Evolutionary conservation across 2,888 invertebrate genomes (phyloP).

Genomic region (Microplitis manilae): DNA sequence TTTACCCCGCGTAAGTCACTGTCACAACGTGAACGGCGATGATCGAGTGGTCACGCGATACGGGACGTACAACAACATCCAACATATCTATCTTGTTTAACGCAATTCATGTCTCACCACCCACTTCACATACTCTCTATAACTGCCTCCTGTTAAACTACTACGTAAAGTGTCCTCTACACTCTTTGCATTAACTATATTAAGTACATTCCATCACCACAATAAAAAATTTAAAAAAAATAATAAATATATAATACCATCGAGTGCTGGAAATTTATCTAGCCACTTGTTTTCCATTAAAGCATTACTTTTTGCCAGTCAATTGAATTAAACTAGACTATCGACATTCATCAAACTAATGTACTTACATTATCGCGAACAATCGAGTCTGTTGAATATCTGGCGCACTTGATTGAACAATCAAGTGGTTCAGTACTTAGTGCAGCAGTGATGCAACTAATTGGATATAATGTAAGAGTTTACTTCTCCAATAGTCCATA

Average conservation of each 20-base stretch:
- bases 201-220: background rate
- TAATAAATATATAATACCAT: background rate
- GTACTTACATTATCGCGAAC: background rate
- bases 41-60: conserved; percentile 69
- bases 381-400: conserved; percentile 1
- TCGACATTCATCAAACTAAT: background rate
- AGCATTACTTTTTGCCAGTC: background rate
- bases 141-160: conserved; percentile 19
- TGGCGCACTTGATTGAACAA: background rate
- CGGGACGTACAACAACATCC: conserved; percentile 57
- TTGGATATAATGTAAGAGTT: background rate
- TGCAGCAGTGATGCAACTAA: background rate
- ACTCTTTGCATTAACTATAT: conserved; percentile 30
- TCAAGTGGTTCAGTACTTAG: background rate
- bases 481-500: background rate
- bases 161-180: conserved; percentile 12
- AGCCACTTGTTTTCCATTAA: background rate
- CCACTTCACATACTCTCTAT: conserved; percentile 11
- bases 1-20: conserved; percentile 67
- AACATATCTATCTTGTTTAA: conserved; percentile 65
- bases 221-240: background rate
- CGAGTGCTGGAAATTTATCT: background rate
- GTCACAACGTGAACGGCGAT: conserved; percentile 64
- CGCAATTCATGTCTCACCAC: conserved; percentile 52
- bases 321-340: background rate